Evolutionary conservation across 2,113 vertebrate genomes (phyloP), one percentile per base, ranked within the genome.

Genomic region (Phyllostomus discolor): DNA sequence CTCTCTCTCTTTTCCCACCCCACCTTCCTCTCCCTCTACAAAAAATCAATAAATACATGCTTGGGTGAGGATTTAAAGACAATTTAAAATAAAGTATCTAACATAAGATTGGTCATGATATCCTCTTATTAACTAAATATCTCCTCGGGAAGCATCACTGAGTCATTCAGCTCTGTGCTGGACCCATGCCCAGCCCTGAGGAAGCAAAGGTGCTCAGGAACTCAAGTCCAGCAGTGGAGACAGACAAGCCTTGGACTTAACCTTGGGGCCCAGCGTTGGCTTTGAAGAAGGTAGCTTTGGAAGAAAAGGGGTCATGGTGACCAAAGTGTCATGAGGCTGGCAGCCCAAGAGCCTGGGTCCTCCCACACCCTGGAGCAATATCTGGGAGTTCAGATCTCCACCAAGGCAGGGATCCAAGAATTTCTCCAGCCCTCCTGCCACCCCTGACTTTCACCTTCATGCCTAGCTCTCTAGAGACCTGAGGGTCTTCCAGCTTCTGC

Each of bases 201-300:
- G 62, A 66, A 24, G 52, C 20, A 17, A 81, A 83, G 22, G n/a
- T 48, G 24, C 31, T 41, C 38, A 83, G 69, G 48, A 76, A 50
- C 67, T 88, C 78, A 48, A 57, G 16, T 22, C 43, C 43, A 79
- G 38, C 26, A 62, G 26, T 50, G 8, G 14, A 87, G 16, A 33
- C 48, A 73, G 67, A 67, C 50, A 72, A 83, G 11, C 31, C 57
- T 79, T 79, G 22, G 17, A 17, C 10, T 92, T 70, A 79, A 38
- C 66, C 48, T 16, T 38, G 41, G 26, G 20, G 8, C 57, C 75
- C 15, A 2, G 26, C 20, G 17, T 33, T 26, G 48, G 76, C 78
- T 79, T 94, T 35, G 72, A 54, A 72, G 46, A 48, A 28, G 43
- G 15, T 14, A 31, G 52, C 96, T 97, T 82, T 91, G 88, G 59